These are phyloP conservation scores for Chymomyza procnemis DNA, from an alignment of 2,888 invertebrate species.

Conservation along the genomic window DNA sequence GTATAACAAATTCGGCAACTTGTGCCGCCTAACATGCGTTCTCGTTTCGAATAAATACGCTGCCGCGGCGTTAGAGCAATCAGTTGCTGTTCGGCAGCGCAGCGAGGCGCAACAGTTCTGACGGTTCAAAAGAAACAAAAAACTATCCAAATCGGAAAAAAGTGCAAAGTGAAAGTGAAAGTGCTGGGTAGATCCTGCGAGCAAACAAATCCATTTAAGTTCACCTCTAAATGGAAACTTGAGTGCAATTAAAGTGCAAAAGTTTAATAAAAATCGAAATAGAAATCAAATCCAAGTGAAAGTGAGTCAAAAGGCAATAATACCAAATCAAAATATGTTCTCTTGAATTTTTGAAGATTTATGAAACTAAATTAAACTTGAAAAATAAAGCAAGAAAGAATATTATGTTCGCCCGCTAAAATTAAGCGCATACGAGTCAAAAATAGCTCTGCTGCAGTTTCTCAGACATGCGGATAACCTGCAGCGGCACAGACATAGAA, in stretches of 20 bases:
- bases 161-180: constrained; percentile 52
- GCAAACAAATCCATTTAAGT: constrained; percentile 9
- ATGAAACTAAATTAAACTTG: neutral
- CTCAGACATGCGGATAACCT: neutral
- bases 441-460: constrained; percentile 37
- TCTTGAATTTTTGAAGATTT: neutral
- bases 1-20: neutral
- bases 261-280: neutral
- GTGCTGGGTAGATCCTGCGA: constrained; percentile 29
- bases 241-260: constrained; percentile 17
- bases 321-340: neutral
- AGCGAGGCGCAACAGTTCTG: constrained; percentile 42
- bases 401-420: neutral
- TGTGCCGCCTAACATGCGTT: neutral
- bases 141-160: constrained; percentile 10
- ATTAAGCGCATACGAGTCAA: constrained; percentile 14
- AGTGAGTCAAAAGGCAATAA: constrained; percentile 34
- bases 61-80: constrained; percentile 23
- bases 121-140: too few relatives aligned
- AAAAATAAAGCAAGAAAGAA: neutral
- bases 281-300: constrained; percentile 14
- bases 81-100: constrained; percentile 62
- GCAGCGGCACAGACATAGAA: neutral
- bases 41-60: constrained; percentile 54
- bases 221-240: constrained; percentile 10